These are phyloP conservation scores for Anastrepha obliqua DNA, from an alignment of 1,140 invertebrate species.

Conservation along the genomic window DNA sequence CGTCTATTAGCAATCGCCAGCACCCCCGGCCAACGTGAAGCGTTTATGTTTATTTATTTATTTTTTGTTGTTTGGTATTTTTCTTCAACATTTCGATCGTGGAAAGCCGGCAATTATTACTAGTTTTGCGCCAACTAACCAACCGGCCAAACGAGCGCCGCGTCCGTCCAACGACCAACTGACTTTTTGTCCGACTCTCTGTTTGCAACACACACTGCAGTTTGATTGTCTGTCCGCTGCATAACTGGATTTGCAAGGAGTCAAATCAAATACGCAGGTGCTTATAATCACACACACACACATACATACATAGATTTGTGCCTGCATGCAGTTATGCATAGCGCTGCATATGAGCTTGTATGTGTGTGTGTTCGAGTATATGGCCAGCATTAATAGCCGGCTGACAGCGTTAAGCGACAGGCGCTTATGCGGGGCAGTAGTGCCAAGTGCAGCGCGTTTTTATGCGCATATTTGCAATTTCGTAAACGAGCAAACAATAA, in stretches of 20 bases:
- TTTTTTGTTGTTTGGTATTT: background rate
- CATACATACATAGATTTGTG: background rate
- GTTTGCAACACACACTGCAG: background rate
- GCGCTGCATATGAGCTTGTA: background rate
- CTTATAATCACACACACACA: background rate
- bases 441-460: slow-evolving; percentile 49
- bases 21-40: background rate
- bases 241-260: slow-evolving; percentile 52
- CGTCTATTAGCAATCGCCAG: background rate
- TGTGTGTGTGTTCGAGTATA: background rate
- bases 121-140: slow-evolving; percentile 20
- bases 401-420: background rate
- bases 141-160: background rate
- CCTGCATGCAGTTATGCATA: too few species aligned
- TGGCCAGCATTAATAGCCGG: background rate
- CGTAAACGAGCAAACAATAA: slow-evolving; percentile 37
- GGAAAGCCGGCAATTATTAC: slow-evolving; percentile 44
- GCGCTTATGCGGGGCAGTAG: slow-evolving; percentile 47
- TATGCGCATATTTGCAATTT: slow-evolving; percentile 26
- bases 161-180: slow-evolving; percentile 23
- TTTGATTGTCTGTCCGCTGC: background rate
- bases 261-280: slow-evolving; percentile 42
- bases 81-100: background rate
- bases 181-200: slow-evolving; percentile 16
- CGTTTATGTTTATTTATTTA: background rate